Evolutionary conservation across 2,888 invertebrate species (phyloP), one percentile per base, ranked within the genome.

Genomic region (Callyntrura guangdongensis): DNA sequence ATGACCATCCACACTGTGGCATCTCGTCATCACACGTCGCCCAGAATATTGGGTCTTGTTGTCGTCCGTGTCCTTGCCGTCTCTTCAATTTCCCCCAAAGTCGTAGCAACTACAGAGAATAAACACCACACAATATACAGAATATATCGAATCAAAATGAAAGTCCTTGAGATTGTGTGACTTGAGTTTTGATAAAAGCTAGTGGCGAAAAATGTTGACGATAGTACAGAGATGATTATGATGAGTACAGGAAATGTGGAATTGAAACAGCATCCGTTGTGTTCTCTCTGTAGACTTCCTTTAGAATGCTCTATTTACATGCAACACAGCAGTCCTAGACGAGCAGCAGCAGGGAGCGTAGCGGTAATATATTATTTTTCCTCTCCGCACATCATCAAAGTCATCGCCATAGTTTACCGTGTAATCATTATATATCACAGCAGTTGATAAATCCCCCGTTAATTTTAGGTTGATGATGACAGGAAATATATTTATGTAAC

Each of bases 131-230:
- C n/a, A n/a, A n/a, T n/a, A n/a, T n/a, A n/a, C n/a, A n/a, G n/a
- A n/a, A n/a, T n/a, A n/a, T n/a, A n/a, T n/a, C 9, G 20, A 72
- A 72, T 22, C 56, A 0, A 56, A 56, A 25, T 53, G 56, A 56
- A 74, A 74, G 20, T 47, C 79, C 79, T 79, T 79, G 79, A 79
- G 47, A n/a, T n/a, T 47, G 47, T 47, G n/a, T 72, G 79, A 74
- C 74, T 74, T n/a, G 36, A 45, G 72, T 49, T 47, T 20, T n/a
- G 56, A n/a, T 9, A 11, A 47, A 2, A 17, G 56, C 25, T n/a
- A n/a, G 25, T 27, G 47, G 20, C 17, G 12, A 9, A 72, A 72
- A 36, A 17, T 3, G n/a, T 11, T 67, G 6, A 11, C 17, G 67
- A 25, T 4, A 67, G 14, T 5, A 67, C 25, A 67, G 14, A 4